Evolutionary conservation across 2,797 vertebrate species (phyloP), one percentile per base, ranked within the genome.

Genomic region (Vultur gryphus): DNA sequence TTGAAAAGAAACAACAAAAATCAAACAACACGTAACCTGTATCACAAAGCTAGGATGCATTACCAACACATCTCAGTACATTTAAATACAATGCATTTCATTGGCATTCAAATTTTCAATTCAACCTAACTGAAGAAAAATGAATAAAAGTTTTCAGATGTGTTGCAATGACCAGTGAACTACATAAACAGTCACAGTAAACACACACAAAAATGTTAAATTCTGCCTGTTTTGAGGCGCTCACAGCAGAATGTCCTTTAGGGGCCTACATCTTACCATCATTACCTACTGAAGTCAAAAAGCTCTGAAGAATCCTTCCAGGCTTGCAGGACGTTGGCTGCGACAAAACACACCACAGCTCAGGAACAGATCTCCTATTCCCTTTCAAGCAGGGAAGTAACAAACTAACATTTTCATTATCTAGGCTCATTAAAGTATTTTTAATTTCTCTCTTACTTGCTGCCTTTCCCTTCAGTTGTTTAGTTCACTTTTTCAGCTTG

Each of bases 291-390:
- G 17, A 35, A 37, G 76, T 18, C 83, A 44, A 1, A 5, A 55
- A 65, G 33, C 33, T 65, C 78, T 51, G 25, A 62, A 59, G 52
- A 65, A 71, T 20, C 25, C 66, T 43, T 65, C 43, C 43, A 87
- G 54, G 49, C 17, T 0, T 24, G 20, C 20, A 8, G 0, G 2
- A n/a, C 3, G 0, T 3, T 0, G 1, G 54, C 55, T 0, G 0
- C 1, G 4, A 78, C 39, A 28, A 58, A 49, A 67, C 0, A 35
- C 31, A 7, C 11, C 26, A 8, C 14, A 26, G 41, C 31, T 78
- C 70, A 55, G 35, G 25, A 70, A 39, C 13, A 78, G 35, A 54
- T 6, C 26, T 59, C 39, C 21, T 16, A 3, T 13, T 66, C 55
- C 35, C n/a, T 49, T 78, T 48, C 65, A 49, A 61, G 72, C 57